Percentiles rank a stretch among this genome's conserved stretches.
Conservation (phyloP, 2,797 vertebrate genomes). For the Antrozous pallidus region DNA sequence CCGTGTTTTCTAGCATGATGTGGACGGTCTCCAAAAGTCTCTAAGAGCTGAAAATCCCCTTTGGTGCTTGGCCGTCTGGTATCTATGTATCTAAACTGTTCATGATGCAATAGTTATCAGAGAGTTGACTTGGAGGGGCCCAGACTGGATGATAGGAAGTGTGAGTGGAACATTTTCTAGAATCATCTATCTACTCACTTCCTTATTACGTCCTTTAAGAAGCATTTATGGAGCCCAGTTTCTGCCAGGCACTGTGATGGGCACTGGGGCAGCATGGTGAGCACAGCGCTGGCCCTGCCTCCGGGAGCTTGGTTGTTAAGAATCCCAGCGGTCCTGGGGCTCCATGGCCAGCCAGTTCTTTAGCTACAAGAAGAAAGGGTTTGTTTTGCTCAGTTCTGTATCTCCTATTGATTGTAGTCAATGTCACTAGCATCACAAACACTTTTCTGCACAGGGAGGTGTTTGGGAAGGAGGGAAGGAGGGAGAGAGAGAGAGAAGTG, state of each 20-base stretch:
- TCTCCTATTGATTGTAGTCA: not conserved
- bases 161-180: not conserved
- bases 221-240: not conserved
- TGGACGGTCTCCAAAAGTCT: not conserved
- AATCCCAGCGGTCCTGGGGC: rapidly evolving
- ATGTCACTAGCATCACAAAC: not conserved
- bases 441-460: not conserved
- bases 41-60: not conserved
- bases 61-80: not conserved
- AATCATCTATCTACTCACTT: not conserved
- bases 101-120: not conserved
- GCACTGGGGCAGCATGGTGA: rapidly evolving
- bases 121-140: not conserved
- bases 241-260: not conserved
- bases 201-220: not conserved
- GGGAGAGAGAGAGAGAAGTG: not conserved
- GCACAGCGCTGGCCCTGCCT: not conserved
- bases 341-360: not conserved
- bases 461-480: not conserved
- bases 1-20: not conserved
- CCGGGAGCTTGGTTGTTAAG: rapidly evolving
- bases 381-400: not conserved
- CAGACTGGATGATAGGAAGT: not conserved
- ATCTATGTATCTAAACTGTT: not conserved
- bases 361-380: not conserved